Evolutionary conservation across 2,113 vertebrate genomes (phyloP), one percentile per base, ranked within the genome.

Genomic region (Myrmecophaga tridactyla): DNA sequence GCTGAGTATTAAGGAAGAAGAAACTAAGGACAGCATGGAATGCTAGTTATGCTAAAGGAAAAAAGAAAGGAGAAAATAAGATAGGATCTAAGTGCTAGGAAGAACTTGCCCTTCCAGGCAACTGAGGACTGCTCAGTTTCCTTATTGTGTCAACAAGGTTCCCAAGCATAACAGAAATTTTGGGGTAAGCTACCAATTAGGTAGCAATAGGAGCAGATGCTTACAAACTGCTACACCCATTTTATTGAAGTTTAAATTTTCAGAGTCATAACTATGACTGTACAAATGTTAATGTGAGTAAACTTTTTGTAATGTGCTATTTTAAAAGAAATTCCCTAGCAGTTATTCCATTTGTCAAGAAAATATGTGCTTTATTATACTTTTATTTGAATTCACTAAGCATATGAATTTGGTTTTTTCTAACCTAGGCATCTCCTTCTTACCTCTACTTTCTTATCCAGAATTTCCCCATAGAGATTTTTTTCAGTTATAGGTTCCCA

Each of bases 281-380:
- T 72, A 65, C 41, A 91, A 83, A 81, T 75, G 60, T 88, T 90
- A 95, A 58, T 81, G 20, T 81, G 65, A 89, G 2, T 76, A 67
- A 89, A 21, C 27, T 85, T 91, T 93, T 81, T 46, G 70, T 82
- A 93, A 58, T 46, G 86, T 69, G 48, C 12, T 91, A 36, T 91
- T 77, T 96, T 80, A 95, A 53, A n/a, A 65, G 46, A 93, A 90
- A 90, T 77, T 82, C 91, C 62, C 25, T 89, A 94, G 46, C 36
- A 81, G 76, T 76, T 95, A 69, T 92, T 90, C 23, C 75, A 89
- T 62, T 91, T 94, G 72, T 88, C 31, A 67, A 84, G 83, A 93
- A 82, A 84, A 91, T 90, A 81, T 36, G 88, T 94, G 77, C 83
- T 70, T 92, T 72, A 70, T 58, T 91, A 29, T 81, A 53, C 18